Conservation (phyloP, 2,113 vertebrate species). For the Thamnaconus septentrionalis region DNA sequence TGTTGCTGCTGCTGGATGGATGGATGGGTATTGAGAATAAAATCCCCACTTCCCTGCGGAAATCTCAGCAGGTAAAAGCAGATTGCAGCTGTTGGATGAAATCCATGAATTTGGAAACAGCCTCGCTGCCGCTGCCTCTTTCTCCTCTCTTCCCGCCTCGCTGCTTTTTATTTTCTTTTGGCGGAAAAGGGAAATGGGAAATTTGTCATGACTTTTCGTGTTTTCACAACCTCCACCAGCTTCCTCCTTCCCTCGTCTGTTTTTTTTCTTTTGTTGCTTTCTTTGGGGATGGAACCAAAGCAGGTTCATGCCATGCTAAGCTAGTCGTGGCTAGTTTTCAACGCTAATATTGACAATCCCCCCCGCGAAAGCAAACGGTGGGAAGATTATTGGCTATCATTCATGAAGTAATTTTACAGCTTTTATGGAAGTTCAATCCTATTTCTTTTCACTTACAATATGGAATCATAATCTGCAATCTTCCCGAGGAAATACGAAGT, state of each 20-base stretch:
- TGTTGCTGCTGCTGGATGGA: conserved; percentile 15
- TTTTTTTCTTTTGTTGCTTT: no score
- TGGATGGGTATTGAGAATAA: conserved; percentile 48
- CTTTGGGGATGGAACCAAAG: no score
- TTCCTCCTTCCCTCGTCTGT: conserved; percentile 3
- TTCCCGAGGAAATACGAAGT: no score
- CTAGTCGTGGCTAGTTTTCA: no score
- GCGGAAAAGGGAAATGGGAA: not conserved
- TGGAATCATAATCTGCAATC: no score
- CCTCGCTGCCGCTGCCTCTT: conserved; percentile 27
- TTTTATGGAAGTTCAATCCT: no score
- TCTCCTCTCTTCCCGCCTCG: conserved; percentile 12
- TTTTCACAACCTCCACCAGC: conserved; percentile 23
- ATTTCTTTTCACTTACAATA: no score
- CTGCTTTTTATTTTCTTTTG: not conserved
- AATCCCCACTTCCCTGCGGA: conserved; percentile 57
- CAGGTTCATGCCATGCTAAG: no score
- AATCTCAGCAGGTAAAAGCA: conserved; percentile 60
- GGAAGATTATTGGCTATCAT: no score
- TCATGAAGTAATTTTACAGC: no score
- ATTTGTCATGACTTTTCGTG: conserved; percentile 31
- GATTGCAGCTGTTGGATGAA: conserved; percentile 51
- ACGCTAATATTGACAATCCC: no score
- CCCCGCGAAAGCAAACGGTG: no score
- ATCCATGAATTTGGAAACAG: conserved; percentile 55